These are phyloP conservation scores for Volucella inflata DNA, from an alignment of 2,888 invertebrate genomes.

Conservation along the genomic window DNA sequence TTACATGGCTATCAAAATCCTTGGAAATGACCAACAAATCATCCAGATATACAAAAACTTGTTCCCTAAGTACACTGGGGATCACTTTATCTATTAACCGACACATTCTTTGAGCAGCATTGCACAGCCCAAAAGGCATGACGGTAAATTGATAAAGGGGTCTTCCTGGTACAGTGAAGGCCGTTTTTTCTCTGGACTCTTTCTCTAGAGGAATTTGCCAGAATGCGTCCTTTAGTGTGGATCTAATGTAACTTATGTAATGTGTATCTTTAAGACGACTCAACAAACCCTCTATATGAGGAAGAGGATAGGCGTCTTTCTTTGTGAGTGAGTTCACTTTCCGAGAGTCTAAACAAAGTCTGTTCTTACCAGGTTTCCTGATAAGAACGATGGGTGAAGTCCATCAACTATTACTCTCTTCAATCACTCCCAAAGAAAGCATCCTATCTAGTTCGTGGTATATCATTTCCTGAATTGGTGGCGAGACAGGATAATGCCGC, in stretches of 20 bases:
- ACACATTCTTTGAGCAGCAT: slow-evolving; percentile 64
- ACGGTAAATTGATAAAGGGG: slow-evolving; percentile 65
- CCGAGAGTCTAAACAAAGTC: slow-evolving; percentile 50
- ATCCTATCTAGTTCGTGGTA: slow-evolving; percentile 78
- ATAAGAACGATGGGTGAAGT: slow-evolving; percentile 53
- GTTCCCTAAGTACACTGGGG: slow-evolving; percentile 38
- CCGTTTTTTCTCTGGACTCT: slow-evolving; percentile 53
- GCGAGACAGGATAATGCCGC: slow-evolving; percentile 67
- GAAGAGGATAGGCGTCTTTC: slow-evolving; percentile 41
- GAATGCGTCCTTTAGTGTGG: too few species aligned
- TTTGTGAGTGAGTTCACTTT: slow-evolving; percentile 49
- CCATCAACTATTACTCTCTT: slow-evolving; percentile 76
- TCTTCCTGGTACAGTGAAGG: slow-evolving; percentile 62
- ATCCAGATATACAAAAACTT: slow-evolving; percentile 65
- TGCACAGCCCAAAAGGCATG: slow-evolving; percentile 70
- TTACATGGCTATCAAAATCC: slow-evolving; percentile 51
- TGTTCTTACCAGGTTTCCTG: slow-evolving; percentile 55
- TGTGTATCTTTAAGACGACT: too few species aligned
- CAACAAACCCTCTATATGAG: too few species aligned
- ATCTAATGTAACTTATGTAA: too few species aligned
- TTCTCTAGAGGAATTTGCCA: too few species aligned
- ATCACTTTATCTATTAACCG: slow-evolving; percentile 59
- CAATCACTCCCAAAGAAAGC: slow-evolving; percentile 78
- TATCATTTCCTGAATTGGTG: slow-evolving; percentile 68
- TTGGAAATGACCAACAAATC: slow-evolving; percentile 64